phyloP scores from a whole-genome alignment of 2,113 vertebrate species.

The Clarias magur region DNA sequence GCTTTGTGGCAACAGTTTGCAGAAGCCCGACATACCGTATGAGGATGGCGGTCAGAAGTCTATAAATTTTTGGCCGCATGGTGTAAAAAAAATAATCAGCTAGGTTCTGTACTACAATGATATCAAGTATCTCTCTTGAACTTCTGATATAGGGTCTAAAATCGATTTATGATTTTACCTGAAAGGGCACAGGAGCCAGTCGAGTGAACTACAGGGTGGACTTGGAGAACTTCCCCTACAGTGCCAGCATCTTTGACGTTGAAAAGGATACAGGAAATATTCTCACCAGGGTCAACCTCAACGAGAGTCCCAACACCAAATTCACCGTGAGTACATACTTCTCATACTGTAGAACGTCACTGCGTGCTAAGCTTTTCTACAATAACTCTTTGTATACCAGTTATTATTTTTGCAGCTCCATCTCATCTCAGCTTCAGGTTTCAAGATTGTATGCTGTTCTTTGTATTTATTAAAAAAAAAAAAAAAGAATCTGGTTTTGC shows the following conservation, averaged over 20 bases:
- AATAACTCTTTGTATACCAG: not conserved
- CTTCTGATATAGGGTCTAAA: too few species aligned
- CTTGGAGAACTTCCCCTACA: constrained; percentile 80
- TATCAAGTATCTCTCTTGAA: not conserved
- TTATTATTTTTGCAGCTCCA: not conserved
- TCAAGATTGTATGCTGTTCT: not conserved
- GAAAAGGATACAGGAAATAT: constrained; percentile 85
- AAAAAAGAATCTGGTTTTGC: not conserved
- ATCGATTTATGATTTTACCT: not conserved
- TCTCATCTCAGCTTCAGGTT: not conserved
- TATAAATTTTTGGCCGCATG: not conserved
- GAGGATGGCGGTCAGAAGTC: not conserved
- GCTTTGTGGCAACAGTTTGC: not conserved
- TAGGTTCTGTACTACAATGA: not conserved
- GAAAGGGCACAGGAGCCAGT: constrained; percentile 87
- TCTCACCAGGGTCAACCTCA: constrained; percentile 91
- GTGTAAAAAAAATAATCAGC: not conserved
- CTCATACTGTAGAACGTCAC: not conserved
- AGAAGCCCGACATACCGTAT: not conserved
- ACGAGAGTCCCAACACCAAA: constrained; percentile 89
- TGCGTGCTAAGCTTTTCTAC: not conserved
- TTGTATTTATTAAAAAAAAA: not conserved
- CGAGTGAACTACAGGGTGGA: constrained; percentile 85
- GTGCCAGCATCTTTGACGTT: constrained; percentile 90
- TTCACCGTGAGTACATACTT: constrained; percentile 81